A percentile compares a stretch with the other conserved stretches of the same genome.
phyloP scores from a whole-genome alignment of 1,140 invertebrate genomes.

The Panonychus citri region DNA sequence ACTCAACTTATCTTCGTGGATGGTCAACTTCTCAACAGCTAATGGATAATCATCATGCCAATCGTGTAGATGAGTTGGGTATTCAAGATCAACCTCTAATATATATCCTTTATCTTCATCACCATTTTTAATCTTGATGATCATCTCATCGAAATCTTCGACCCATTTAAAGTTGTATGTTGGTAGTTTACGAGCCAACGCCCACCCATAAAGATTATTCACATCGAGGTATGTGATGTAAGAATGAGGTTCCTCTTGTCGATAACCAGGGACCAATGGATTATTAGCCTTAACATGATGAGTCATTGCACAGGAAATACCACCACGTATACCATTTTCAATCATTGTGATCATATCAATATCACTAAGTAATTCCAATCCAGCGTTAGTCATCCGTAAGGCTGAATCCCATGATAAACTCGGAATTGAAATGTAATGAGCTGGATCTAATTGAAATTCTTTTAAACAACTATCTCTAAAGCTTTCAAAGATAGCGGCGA shows the following conservation, averaged over 20 bases:
- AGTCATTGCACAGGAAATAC: background rate
- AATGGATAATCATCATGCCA: too few species aligned
- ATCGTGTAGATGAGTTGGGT: too few species aligned
- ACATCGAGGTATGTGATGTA: background rate
- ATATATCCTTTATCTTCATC: too few species aligned
- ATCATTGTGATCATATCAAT: conserved; percentile 1
- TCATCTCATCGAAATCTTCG: too few species aligned
- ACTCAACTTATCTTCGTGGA: too few species aligned
- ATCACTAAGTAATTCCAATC: background rate
- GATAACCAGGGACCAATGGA: background rate
- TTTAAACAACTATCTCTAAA: background rate
- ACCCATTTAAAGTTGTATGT: too few species aligned
- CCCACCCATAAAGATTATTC: background rate
- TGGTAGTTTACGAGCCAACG: background rate
- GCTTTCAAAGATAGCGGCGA: background rate
- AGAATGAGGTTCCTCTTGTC: background rate
- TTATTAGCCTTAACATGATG: background rate
- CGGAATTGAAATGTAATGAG: background rate
- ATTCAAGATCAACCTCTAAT: too few species aligned
- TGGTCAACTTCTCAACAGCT: too few species aligned
- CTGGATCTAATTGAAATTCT: background rate
- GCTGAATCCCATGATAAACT: background rate
- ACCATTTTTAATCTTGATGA: too few species aligned
- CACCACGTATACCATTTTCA: conserved; percentile 2
- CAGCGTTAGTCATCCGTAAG: background rate